Base-by-base conservation (phyloP, 2,888 invertebrate species). In the Morpho deidamia region DNA sequence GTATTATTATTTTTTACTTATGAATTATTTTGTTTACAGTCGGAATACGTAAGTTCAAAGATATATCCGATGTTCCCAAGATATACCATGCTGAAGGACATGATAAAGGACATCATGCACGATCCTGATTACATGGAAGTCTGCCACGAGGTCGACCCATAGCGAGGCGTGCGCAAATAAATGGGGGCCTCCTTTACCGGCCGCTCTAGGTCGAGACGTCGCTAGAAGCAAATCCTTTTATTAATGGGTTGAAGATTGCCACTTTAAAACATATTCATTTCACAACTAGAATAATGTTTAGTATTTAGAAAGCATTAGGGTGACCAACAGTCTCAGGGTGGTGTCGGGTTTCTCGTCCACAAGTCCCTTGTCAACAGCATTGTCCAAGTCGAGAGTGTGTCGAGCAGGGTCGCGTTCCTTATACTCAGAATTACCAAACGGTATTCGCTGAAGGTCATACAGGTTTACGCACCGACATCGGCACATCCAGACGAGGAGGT, bases 41-140 rank as follows among this genome's bases (percentile, higher is more conserved):
- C 94, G 64, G 97, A 97, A 73, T 98, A 98, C 89, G 94, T 94
- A 71, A 95, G 95, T 79, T 95, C 97, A 53, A 98, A 98, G 88
- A 92, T 96, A 73, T 97, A 97, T 82, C 98, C 98, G 61, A 96
- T 98, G 86, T 94, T 98, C 74, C 96, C 97, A 33, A 94, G 98
- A 48, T 99, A 99, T 91, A 95, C 96, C 58, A 96, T 98, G 92
- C 92, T 99, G 66, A 99, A 99, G 86, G 97, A 97, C 80, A 97
- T 99, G 97, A 97, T 98, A 74, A 98, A 98, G 90, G 96, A 96
- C 74, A 96, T 97, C 70, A 95, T 97, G 94, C 94, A 97, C 72
- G 95, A 97, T 85, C 97, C 97, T n/a, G 96, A 97, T 84, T 98
- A 97, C 91, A 97, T 97, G 95, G 97, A 97, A 87, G 97, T 97